phyloP scores from a whole-genome alignment of 2,888 invertebrate genomes.

The Sesia bembeciformis region DNA sequence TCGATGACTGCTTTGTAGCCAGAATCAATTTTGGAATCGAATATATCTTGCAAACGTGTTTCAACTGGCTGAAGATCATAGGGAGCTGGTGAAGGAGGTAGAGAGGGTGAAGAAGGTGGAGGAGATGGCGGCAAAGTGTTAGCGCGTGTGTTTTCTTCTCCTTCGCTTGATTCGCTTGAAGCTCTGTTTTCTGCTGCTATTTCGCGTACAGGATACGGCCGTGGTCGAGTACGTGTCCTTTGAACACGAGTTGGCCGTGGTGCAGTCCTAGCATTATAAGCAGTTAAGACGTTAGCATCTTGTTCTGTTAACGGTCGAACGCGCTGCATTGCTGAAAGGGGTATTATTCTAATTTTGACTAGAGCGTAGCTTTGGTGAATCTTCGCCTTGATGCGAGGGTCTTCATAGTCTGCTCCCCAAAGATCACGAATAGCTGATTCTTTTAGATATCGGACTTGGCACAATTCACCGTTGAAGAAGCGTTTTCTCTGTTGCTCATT shows the following conservation, averaged over 20 bases:
- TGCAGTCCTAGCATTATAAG: constrained; percentile 67
- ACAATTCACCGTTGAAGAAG: constrained; percentile 71
- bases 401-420: constrained; percentile 67
- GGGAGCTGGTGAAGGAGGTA: constrained; percentile 60
- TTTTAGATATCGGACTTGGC: constrained; percentile 65
- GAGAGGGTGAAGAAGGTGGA: constrained; percentile 59
- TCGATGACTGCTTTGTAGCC: constrained; percentile 71
- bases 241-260: constrained; percentile 56
- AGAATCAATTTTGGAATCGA: constrained; percentile 69
- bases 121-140: constrained; percentile 57
- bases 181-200: constrained; percentile 42
- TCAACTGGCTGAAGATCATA: constrained; percentile 63
- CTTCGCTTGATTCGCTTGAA: constrained; percentile 64
- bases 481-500: constrained; percentile 68
- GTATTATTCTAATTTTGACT: constrained; percentile 68
- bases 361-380: constrained; percentile 67
- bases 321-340: constrained; percentile 60
- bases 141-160: constrained; percentile 52
- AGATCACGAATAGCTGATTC: constrained; percentile 69
- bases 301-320: constrained; percentile 64
- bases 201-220: constrained; percentile 53
- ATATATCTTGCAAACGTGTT: constrained; percentile 59
- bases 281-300: constrained; percentile 67
- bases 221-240: constrained; percentile 42
- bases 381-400: constrained; percentile 60